Conservation (phyloP, 64 coral and sea anemone species). For the Platygyra sinensis region DNA sequence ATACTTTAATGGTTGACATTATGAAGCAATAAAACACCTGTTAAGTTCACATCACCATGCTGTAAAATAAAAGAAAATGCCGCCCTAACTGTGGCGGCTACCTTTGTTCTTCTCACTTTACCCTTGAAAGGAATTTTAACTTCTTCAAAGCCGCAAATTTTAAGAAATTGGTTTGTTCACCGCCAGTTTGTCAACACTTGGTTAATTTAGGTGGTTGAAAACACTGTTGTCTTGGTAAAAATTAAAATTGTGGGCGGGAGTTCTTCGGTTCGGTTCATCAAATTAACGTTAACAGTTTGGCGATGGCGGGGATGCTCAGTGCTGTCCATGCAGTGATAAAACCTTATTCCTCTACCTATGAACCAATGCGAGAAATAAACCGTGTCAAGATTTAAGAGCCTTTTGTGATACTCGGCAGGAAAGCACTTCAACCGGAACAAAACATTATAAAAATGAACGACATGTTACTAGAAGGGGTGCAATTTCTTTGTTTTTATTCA, state of each 20-base stretch:
- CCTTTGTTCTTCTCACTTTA: background rate
- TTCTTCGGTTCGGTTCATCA: background rate
- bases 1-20: background rate
- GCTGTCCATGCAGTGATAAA: too few relatives aligned
- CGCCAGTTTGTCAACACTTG: constrained; percentile 10
- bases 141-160: constrained; percentile 4
- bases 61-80: background rate
- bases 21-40: background rate
- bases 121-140: background rate
- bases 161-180: background rate
- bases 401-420: background rate
- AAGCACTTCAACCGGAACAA: background rate
- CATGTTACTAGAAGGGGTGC: background rate
- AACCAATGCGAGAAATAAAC: too few relatives aligned
- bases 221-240: background rate
- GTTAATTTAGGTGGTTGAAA: constrained; percentile 7
- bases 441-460: background rate
- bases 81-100: background rate
- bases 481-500: background rate
- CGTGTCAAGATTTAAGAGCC: background rate
- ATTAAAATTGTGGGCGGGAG: background rate
- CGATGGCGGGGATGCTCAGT: background rate
- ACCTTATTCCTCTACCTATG: too few relatives aligned
- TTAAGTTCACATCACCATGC: background rate
- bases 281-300: background rate